A percentile compares a stretch with the other conserved stretches of the same genome.
phyloP scores from a whole-genome alignment of 2,888 invertebrate genomes.

The Tryphoninae sp. region DNA sequence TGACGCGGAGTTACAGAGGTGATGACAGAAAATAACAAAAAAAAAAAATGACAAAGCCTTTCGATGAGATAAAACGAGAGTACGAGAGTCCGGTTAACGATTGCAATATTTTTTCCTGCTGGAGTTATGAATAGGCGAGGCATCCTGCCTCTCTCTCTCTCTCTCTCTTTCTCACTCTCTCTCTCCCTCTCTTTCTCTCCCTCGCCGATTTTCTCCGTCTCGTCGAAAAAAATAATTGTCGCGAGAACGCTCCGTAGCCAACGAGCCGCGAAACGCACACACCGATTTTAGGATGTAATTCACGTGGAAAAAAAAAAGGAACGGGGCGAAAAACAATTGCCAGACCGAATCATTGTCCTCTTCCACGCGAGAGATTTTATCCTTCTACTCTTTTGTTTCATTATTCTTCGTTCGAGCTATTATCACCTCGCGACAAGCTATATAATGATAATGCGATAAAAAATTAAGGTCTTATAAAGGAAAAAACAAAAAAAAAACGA shows the following conservation, averaged over 20 bases:
- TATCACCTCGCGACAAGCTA: constrained; percentile 40
- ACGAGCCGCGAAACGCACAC: constrained; percentile 56
- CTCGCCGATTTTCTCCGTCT: constrained; percentile 20
- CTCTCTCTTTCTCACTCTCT: constrained; percentile 8
- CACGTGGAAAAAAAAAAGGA: constrained; percentile 50
- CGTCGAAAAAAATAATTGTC: constrained; percentile 53
- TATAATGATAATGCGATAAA: too few species aligned
- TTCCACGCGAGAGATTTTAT: constrained; percentile 32
- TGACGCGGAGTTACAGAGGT: neutral
- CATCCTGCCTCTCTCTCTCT: constrained; percentile 49
- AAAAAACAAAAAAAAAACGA: too few species aligned
- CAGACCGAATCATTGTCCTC: constrained; percentile 59
- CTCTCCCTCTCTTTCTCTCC: constrained; percentile 9
- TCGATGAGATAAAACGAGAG: constrained; percentile 30
- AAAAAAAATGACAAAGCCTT: constrained; percentile 40
- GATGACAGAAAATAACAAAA: neutral
- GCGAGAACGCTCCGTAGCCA: constrained; percentile 55
- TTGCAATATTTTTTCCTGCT: constrained; percentile 59
- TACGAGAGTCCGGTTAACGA: constrained; percentile 27
- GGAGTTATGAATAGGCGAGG: constrained; percentile 62
- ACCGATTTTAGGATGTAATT: constrained; percentile 62
- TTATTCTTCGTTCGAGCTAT: constrained; percentile 42
- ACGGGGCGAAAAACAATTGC: constrained; percentile 60
- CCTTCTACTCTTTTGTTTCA: constrained; percentile 27
- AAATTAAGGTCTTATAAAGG: too few species aligned